A percentile compares a stretch with the other conserved stretches of the same genome.
phyloP scores from a whole-genome alignment of 2,888 invertebrate species.

The Siphonodentalium dalli region DNA sequence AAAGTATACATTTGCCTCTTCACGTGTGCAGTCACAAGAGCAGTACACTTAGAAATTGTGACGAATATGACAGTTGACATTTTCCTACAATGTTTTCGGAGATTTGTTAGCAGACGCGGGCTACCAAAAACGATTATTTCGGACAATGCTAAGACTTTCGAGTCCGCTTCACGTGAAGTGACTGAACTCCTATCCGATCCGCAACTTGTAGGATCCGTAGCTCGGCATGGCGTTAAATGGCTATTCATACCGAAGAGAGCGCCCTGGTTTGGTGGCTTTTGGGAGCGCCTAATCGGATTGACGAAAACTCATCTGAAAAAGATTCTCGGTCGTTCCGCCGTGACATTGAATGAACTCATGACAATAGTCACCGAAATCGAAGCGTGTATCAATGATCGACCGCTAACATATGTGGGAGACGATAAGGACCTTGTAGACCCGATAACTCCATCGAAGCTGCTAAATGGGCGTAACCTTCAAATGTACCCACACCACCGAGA shows the following conservation, averaged over 20 bases:
- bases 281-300: not conserved
- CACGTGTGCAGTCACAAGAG: slow-evolving; percentile 3
- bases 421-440: slow-evolving; percentile 1
- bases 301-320: not conserved
- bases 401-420: not conserved
- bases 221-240: not conserved
- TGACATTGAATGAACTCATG: slow-evolving; percentile 2
- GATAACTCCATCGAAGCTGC: not conserved
- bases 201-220: not conserved
- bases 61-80: not conserved
- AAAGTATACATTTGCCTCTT: slow-evolving; percentile 1
- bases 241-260: slow-evolving; percentile 3
- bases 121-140: not conserved
- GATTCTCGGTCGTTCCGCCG: not conserved
- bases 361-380: slow-evolving; percentile 5
- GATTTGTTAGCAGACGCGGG: not conserved
- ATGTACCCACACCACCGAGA: too few relatives aligned
- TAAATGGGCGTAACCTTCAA: not conserved
- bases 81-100: not conserved
- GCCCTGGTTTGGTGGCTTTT: not conserved
- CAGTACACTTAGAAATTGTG: not conserved
- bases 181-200: not conserved
- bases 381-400: not conserved
- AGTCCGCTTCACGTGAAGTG: not conserved
- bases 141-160: slow-evolving; percentile 6